Percentiles rank a stretch among this genome's conserved stretches.
Evolutionary conservation across 2,113 vertebrate genomes (phyloP).

Genomic region (Nannospalax galili): DNA sequence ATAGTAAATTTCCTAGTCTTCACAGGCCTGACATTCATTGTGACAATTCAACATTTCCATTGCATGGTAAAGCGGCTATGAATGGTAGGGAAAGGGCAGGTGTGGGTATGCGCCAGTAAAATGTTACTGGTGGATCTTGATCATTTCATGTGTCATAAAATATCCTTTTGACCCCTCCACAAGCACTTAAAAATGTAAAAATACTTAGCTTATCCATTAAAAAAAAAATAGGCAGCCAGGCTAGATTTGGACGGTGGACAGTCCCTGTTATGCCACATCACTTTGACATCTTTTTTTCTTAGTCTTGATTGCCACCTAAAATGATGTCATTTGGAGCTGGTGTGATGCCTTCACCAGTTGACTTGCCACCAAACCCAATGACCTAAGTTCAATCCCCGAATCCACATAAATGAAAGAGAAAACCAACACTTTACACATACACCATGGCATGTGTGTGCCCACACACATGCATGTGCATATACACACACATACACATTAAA

Average conservation of each 20-base stretch:
- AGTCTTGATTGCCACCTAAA: not conserved
- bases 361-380: not conserved
- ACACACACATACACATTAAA: not conserved
- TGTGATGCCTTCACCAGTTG: not conserved
- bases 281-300: not conserved
- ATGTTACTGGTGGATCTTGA: not conserved
- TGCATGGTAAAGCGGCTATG: not conserved
- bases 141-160: slow-evolving; percentile 20
- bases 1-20: not conserved
- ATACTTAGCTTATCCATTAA: not conserved
- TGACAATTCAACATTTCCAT: not conserved
- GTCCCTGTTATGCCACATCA: not conserved
- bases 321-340: not conserved
- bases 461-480: not conserved
- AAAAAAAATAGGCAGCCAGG: not conserved
- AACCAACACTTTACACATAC: not conserved
- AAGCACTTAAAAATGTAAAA: slow-evolving; percentile 35
- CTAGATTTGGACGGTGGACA: not conserved
- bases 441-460: not conserved
- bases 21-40: not conserved
- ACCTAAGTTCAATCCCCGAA: not conserved
- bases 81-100: not conserved
- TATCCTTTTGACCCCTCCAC: not conserved
- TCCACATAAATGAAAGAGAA: not conserved
- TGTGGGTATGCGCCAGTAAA: not conserved